A percentile compares a stretch with the other conserved stretches of the same genome.
phyloP scores from a whole-genome alignment of 2,113 vertebrate species.

The Pleuronectes platessa region DNA sequence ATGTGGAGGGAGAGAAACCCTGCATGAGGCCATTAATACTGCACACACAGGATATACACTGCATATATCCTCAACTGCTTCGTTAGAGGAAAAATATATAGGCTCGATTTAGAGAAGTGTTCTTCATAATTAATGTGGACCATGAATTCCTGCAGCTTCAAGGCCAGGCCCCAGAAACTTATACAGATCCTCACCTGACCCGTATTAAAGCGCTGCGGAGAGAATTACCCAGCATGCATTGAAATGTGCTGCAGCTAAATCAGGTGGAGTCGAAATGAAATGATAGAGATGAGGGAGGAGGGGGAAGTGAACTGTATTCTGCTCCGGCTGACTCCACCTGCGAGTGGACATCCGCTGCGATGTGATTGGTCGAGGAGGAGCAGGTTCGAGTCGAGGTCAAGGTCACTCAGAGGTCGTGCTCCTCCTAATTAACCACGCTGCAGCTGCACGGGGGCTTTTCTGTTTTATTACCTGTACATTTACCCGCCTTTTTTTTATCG shows the following conservation, averaged over 20 bases:
- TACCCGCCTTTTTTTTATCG: constrained; percentile 9
- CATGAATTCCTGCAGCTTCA: not conserved
- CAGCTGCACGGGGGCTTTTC: not conserved
- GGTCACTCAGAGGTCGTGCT: constrained; percentile 6
- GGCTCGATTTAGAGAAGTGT: not conserved
- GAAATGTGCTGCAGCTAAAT: constrained; percentile 41
- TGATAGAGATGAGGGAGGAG: constrained; percentile 14
- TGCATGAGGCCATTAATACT: not conserved
- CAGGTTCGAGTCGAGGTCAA: constrained; percentile 17
- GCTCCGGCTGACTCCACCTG: not conserved
- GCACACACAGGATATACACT: not conserved
- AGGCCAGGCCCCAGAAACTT: not conserved
- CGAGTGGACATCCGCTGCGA: not conserved
- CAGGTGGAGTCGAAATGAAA: constrained; percentile 24
- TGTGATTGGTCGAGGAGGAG: not conserved
- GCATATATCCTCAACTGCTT: not conserved
- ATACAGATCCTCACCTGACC: constrained; percentile 13
- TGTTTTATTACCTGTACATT: not conserved
- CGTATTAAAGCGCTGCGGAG: constrained; percentile 11
- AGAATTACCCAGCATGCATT: constrained; percentile 18
- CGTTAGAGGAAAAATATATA: not conserved
- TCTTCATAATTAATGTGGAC: constrained; percentile 14
- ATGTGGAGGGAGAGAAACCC: not conserved
- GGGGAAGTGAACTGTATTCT: constrained; percentile 20
- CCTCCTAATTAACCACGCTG: not conserved